Percentiles rank a stretch among this genome's conserved stretches.
These are phyloP conservation scores for Spinus olivaceus DNA, from an alignment of 2,797 vertebrate species.

Conservation along the genomic window DNA sequence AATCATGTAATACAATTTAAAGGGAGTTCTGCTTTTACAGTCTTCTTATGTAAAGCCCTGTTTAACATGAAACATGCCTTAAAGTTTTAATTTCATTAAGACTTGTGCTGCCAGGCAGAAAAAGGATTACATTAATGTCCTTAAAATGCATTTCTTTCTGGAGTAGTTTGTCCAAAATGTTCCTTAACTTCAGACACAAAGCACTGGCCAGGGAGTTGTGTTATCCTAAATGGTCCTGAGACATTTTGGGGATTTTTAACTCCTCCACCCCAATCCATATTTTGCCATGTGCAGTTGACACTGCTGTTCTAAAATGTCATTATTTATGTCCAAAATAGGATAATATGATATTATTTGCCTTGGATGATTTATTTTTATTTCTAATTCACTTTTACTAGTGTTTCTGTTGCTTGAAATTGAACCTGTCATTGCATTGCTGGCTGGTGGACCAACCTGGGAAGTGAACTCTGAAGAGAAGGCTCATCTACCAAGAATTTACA, in stretches of 20 bases:
- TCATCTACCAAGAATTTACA: neutral
- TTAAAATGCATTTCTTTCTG: neutral
- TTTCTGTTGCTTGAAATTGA: conserved; percentile 2
- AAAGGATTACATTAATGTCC: neutral
- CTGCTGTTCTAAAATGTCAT: neutral
- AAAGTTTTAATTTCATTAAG: conserved; percentile 25
- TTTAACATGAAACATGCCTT: conserved; percentile 19
- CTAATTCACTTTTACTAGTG: neutral
- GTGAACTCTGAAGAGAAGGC: neutral
- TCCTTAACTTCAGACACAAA: neutral
- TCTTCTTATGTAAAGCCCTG: neutral
- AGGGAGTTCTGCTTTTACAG: neutral
- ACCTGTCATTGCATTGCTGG: neutral
- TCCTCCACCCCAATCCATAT: neutral
- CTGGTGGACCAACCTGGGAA: neutral
- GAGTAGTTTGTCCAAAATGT: neutral
- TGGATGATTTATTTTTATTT: conserved; percentile 9
- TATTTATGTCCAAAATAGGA: neutral
- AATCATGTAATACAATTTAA: neutral
- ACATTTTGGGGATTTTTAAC: neutral
- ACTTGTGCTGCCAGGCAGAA: neutral
- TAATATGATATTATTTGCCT: neutral
- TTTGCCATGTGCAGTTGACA: neutral
- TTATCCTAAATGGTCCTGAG: neutral
- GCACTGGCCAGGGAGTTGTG: neutral